A percentile compares a stretch with the other conserved stretches of the same genome.
These are phyloP conservation scores for Siniperca scherzeri DNA, from an alignment of 2,797 vertebrate species.

Conservation along the genomic window DNA sequence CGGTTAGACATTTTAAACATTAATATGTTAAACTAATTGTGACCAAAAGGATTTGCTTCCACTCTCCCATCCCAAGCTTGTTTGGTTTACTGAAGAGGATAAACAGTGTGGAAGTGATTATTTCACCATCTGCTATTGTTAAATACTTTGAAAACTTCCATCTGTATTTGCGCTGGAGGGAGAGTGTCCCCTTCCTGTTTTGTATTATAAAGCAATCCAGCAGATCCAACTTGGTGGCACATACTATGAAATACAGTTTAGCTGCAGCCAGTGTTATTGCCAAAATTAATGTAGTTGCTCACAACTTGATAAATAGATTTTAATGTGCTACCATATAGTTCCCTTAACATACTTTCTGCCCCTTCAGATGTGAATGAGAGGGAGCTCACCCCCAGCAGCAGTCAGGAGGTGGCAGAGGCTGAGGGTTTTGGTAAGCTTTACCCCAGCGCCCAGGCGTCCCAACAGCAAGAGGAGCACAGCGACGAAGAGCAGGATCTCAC, in stretches of 20 bases:
- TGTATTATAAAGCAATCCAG: conserved; percentile 12
- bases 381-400: conserved; percentile 25
- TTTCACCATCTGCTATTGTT: conserved; percentile 62
- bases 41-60: conserved; percentile 42
- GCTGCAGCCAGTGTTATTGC: not conserved
- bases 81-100: conserved; percentile 55
- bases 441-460: conserved; percentile 84
- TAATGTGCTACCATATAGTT: not conserved
- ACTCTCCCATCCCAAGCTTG: conserved; percentile 32
- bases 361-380: conserved; percentile 55
- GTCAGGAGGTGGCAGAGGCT: conserved; percentile 50
- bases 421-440: conserved; percentile 96
- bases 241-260: not conserved
- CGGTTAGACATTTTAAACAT: conserved; percentile 13
- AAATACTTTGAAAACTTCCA: conserved; percentile 55
- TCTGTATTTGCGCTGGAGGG: conserved; percentile 46
- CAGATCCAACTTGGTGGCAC: not conserved
- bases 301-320: not conserved
- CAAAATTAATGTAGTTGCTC: not conserved
- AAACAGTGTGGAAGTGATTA: conserved; percentile 63
- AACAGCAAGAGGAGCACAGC: conserved; percentile 83
- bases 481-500: conserved; percentile 89
- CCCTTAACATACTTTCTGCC: conserved; percentile 17
- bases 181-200: conserved; percentile 9
- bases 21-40: conserved; percentile 45